A percentile compares a stretch with the other conserved stretches of the same genome.
These are phyloP conservation scores for Cenopis cana DNA, from an alignment of 2,888 invertebrate genomes.

Conservation along the genomic window DNA sequence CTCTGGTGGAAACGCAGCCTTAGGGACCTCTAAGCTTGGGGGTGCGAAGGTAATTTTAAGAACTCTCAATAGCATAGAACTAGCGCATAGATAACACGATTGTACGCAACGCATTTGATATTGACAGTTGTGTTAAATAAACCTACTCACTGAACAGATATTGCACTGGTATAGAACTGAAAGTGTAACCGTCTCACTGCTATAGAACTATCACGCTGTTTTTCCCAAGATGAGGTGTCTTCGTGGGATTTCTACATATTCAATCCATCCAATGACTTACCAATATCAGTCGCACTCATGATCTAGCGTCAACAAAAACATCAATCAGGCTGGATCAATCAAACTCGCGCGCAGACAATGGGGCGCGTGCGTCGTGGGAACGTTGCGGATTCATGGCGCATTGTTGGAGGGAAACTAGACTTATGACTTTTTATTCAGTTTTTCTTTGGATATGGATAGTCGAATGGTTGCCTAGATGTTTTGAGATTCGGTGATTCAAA, in stretches of 20 bases:
- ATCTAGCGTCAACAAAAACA: constrained; percentile 12
- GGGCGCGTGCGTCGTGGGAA: constrained; percentile 40
- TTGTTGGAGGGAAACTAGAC: constrained; percentile 7
- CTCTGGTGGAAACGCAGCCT: too few relatives aligned
- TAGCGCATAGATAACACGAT: too few relatives aligned
- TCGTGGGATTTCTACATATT: constrained; percentile 1
- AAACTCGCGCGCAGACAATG: constrained; percentile 28
- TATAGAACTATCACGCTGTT: background rate
- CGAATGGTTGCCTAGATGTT: background rate
- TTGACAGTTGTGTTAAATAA: too few relatives aligned
- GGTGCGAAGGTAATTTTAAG: too few relatives aligned
- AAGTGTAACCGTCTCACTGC: background rate
- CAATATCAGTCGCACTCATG: constrained; percentile 8
- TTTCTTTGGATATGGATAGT: background rate
- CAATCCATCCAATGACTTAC: constrained; percentile 4
- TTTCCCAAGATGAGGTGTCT: background rate
- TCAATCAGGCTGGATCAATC: constrained; percentile 27
- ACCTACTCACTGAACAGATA: too few relatives aligned
- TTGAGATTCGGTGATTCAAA: too few relatives aligned
- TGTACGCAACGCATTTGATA: too few relatives aligned
- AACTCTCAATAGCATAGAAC: too few relatives aligned
- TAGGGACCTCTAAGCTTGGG: background rate
- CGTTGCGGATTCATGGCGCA: constrained; percentile 12
- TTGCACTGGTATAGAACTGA: background rate
- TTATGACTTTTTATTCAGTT: constrained; percentile 3